These are phyloP conservation scores for Ceratitis capitata DNA, from an alignment of 1,140 invertebrate genomes.

Conservation along the genomic window DNA sequence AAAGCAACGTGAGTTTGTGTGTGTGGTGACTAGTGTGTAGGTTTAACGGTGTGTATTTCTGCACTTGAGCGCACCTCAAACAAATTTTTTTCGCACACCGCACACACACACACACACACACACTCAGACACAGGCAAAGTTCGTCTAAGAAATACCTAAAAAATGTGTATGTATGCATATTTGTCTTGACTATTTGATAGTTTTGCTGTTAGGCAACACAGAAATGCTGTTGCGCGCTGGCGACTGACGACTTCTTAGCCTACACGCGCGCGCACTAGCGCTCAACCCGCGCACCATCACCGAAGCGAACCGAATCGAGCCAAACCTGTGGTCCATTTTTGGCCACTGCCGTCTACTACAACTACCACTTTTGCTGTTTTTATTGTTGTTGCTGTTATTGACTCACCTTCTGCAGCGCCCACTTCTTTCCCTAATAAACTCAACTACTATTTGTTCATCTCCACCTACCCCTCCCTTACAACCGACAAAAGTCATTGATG, in stretches of 20 bases:
- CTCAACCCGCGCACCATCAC: conserved; percentile 29
- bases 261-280: background rate
- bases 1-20: background rate
- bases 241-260: conserved; percentile 31
- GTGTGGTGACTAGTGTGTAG: background rate
- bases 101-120: background rate
- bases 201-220: conserved; percentile 31
- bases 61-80: conserved; percentile 29
- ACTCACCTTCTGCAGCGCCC: background rate
- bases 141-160: background rate
- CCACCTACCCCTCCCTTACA: background rate
- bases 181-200: background rate
- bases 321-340: conserved; percentile 35
- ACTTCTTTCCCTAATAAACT: conserved; percentile 1
- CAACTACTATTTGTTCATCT: background rate
- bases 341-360: conserved; percentile 13
- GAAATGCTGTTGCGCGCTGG: background rate
- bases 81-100: background rate
- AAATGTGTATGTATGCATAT: background rate
- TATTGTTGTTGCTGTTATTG: background rate
- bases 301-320: background rate
- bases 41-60: conserved; percentile 27
- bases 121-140: background rate
- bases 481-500: conserved; percentile 1
- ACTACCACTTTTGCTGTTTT: background rate